These are phyloP conservation scores for Augiades crinisus DNA, from an alignment of 2,888 invertebrate genomes.

Conservation along the genomic window DNA sequence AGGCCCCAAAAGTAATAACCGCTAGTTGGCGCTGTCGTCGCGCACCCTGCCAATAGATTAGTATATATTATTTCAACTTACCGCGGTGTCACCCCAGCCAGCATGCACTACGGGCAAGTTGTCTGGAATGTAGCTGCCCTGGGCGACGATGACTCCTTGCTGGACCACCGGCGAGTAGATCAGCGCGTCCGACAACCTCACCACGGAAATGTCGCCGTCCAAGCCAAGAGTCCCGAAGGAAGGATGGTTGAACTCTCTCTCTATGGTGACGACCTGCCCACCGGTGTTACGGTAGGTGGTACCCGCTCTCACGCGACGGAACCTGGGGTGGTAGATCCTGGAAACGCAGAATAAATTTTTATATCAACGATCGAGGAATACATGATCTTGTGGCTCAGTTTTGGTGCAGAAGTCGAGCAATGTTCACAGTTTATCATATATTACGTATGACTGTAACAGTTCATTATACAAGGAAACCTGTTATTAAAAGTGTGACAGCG, in stretches of 20 bases:
- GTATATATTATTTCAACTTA: no score
- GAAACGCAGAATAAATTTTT: no score
- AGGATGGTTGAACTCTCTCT: conserved; percentile 43
- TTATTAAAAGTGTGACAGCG: no score
- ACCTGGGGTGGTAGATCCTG: conserved; percentile 37
- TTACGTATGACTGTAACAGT: no score
- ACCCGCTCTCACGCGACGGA: conserved; percentile 56
- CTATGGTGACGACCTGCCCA: conserved; percentile 42
- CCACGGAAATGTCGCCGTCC: conserved; percentile 50
- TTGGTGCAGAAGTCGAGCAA: no score
- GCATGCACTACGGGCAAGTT: conserved; percentile 43
- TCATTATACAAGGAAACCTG: no score
- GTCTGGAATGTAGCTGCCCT: conserved; percentile 35
- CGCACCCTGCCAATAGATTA: no score
- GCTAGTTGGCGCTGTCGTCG: no score
- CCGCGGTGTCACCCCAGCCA: conserved; percentile 52
- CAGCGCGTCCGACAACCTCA: conserved; percentile 36
- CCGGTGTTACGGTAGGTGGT: conserved; percentile 47
- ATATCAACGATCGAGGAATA: no score
- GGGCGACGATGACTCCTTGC: conserved; percentile 37
- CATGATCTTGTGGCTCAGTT: no score
- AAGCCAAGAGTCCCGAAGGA: conserved; percentile 35
- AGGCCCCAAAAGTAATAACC: no score
- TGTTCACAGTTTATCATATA: no score
- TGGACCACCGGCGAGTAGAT: conserved; percentile 38